Percentiles rank a stretch among this genome's conserved stretches.
Evolutionary conservation across 2,888 invertebrate species (phyloP).

Genomic region (Chrysolina americana): DNA sequence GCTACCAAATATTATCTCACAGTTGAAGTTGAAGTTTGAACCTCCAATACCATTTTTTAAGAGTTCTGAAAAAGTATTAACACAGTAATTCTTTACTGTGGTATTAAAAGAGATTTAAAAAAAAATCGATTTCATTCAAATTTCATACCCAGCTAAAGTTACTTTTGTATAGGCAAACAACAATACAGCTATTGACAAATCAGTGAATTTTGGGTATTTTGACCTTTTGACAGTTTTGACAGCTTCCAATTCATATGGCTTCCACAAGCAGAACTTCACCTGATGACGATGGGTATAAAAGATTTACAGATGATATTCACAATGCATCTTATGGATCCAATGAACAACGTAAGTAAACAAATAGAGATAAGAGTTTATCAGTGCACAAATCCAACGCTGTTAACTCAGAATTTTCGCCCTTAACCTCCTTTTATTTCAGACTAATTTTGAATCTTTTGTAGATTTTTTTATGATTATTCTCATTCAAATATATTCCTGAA

Average conservation of each 20-base stretch:
- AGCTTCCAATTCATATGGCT: constrained; percentile 54
- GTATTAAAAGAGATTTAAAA: too few species aligned
- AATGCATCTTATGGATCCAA: constrained; percentile 76
- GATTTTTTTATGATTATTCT: neutral
- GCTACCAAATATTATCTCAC: neutral
- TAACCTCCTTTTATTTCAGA: constrained; percentile 12
- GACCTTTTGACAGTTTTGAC: constrained; percentile 42
- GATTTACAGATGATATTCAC: constrained; percentile 74
- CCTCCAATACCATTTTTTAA: neutral
- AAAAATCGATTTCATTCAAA: too few species aligned
- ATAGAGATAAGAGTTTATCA: constrained; percentile 38
- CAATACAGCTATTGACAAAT: neutral
- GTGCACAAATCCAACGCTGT: constrained; percentile 2
- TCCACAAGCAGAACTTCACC: constrained; percentile 66
- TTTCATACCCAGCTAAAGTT: neutral
- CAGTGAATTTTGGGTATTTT: constrained; percentile 22
- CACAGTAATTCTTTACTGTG: too few species aligned
- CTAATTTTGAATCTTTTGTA: neutral
- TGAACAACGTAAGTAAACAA: constrained; percentile 72
- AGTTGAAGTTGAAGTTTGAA: neutral
- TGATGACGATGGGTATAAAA: constrained; percentile 76
- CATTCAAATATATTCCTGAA: neutral
- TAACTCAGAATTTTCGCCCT: constrained; percentile 7
- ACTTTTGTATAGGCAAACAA: constrained; percentile 30
- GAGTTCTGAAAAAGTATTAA: neutral